Base-by-base conservation (phyloP, 2,888 invertebrate genomes). In the Dorcus hopei region DNA sequence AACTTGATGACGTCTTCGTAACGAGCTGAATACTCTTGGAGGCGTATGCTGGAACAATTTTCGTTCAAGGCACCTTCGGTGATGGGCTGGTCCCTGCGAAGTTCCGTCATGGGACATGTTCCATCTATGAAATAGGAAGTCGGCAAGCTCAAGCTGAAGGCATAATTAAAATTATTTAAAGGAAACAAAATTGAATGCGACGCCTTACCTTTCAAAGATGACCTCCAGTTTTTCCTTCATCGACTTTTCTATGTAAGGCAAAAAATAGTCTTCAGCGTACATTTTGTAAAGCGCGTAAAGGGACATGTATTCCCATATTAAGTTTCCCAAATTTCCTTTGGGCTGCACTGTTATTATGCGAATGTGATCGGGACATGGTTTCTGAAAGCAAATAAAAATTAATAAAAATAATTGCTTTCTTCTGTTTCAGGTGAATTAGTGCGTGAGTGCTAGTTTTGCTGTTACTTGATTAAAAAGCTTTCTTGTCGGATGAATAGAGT, bases 231-330 rank as follows among this genome's bases (percentile, higher is more conserved):
- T 49, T 16, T 39, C 3, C 48, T 14, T 47, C 52, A 59, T 52
- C 9, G 16, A 38, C 41, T 45, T 41, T 9, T 51, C 38, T 8
- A 56, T 52, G 41, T 51, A 55, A 14, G 59, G 52, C 7, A 11
- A 16, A 23, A 52, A 59, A 8, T 49, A 11, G 23, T 49, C 26
- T 38, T 38, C 16, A 9, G 57, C 33, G 33, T 47, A 43, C 41
- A 38, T 33, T 16, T 54, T 43, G 42, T 49, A 55, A 3, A 48
- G 43, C 9, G 43, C 55, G 9, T 50, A 59, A 3, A 59, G 26
- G 4, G 59, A 59, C 59, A 59, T 52, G 26, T 59, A 59, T 43
- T 59, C 59, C 55, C 54, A 55, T 39, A 59, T 59, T 52, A 51
- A 50, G 26, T 59, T 59, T 16, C 59, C 54, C 26, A 59, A 39